Evolutionary conservation across 2,113 vertebrate species (phyloP).

Genomic region (Caranx ignobilis): DNA sequence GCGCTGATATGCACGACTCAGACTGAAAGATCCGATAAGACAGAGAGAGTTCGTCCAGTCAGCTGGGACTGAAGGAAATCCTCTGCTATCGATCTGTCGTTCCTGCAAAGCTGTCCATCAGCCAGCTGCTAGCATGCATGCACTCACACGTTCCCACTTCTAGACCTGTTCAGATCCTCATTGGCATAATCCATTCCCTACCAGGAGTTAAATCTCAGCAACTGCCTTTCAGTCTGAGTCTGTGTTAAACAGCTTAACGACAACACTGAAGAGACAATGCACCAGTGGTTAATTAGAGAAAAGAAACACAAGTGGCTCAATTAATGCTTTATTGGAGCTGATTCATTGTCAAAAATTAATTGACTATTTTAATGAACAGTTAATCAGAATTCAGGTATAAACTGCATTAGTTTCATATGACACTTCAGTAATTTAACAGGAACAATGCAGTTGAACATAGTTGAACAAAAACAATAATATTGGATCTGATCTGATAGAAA

Average conservation of each 20-base stretch:
- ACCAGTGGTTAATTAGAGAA: neutral
- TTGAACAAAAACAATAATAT: too few species aligned
- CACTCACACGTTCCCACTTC: neutral
- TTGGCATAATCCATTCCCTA: neutral
- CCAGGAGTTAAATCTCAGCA: neutral
- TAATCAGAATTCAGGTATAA: too few species aligned
- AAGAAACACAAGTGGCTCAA: neutral
- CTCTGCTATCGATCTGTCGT: slow-evolving; percentile 40
- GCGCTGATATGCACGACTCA: slow-evolving; percentile 19
- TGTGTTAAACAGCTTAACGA: neutral
- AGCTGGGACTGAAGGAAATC: slow-evolving; percentile 47
- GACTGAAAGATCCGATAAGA: slow-evolving; percentile 25
- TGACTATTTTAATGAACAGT: neutral
- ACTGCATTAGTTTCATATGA: too few species aligned
- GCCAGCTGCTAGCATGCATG: neutral
- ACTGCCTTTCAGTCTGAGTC: neutral
- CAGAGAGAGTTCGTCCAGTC: neutral
- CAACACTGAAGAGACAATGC: too few species aligned
- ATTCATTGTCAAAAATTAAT: neutral
- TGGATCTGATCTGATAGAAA: too few species aligned
- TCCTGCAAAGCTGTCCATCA: slow-evolving; percentile 32
- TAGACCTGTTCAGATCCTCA: neutral
- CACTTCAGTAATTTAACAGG: too few species aligned
- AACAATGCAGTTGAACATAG: too few species aligned
- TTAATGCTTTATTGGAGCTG: neutral